A percentile compares a stretch with the other conserved stretches of the same genome.
Evolutionary conservation across 2,797 vertebrate genomes (phyloP).

Genomic region (Alosa sapidissima): DNA sequence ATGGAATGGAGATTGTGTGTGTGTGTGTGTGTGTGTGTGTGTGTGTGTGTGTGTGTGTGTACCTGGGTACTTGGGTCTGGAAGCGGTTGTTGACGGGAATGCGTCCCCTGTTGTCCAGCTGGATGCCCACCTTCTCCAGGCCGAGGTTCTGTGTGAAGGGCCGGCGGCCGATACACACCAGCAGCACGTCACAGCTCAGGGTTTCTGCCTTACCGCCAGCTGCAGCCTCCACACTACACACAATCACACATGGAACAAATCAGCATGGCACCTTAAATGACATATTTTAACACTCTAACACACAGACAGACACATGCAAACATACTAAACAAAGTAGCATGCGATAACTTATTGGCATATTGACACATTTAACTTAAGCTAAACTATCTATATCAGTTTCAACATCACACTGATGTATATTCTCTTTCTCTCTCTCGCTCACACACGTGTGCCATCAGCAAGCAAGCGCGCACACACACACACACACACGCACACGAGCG

Average conservation of each 20-base stretch:
- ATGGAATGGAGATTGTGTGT: neutral
- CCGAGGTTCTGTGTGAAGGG: conserved; percentile 88
- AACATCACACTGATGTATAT: too few relatives aligned
- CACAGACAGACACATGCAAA: neutral
- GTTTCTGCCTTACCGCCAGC: conserved; percentile 91
- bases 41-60: conserved; percentile 17
- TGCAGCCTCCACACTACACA: conserved; percentile 87
- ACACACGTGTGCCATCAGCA: too few relatives aligned
- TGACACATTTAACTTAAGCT: neutral
- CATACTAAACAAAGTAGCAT: neutral
- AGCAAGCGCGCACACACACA: neutral
- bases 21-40: neutral
- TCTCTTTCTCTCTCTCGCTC: too few relatives aligned
- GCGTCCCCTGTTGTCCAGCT: conserved; percentile 89
- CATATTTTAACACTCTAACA: too few relatives aligned
- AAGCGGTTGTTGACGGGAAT: conserved; percentile 93
- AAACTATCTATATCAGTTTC: too few relatives aligned
- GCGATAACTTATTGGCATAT: neutral
- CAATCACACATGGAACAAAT: too few relatives aligned
- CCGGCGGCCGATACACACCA: conserved; percentile 92
- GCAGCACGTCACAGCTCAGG: conserved; percentile 90
- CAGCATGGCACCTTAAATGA: too few relatives aligned
- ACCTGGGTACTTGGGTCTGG: conserved; percentile 84
- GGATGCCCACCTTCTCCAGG: conserved; percentile 86
- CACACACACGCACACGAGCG: neutral